Base-by-base conservation (phyloP, 1,140 invertebrate genomes). In the Venturia canescens region DNA sequence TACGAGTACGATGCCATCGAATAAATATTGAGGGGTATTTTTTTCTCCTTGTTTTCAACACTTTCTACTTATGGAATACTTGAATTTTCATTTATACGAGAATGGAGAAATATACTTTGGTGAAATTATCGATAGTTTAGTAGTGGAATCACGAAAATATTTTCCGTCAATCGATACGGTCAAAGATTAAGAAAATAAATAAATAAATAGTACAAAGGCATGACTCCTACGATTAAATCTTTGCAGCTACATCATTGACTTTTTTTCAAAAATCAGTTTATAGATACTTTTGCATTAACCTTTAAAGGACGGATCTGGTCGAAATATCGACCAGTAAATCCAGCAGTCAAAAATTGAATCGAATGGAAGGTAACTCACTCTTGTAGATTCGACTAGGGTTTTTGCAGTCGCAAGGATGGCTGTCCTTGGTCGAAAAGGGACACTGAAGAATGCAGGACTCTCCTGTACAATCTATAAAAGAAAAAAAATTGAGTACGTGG, bases 371-470 rank as follows among this genome's bases (percentile, higher is more conserved):
- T 44, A 78, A 84, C 82, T 81, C 53, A 86, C 82, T 82, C 18
- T 76, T 75, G 72, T 80, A 74, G 57, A 82, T 31, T 11, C 50
- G 77, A 34, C 15, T 79, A 23, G 66, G 78, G 34, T 84, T 83
- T 50, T 82, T 88, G 53, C 88, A 89, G 15, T 82, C 63, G 75
- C 89, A 90, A 0, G 86, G 85, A 50, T 69, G 81, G 16, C 67
- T 66, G 11, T 83, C 69, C 3, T 83, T 79, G 9, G 80, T 81
- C 15, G 80, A 63, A 69, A 77, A 82, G 9, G 88, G 85, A 71
- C 89, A 90, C 48, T 90, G 88, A n/a, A 86, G 80, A 80, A 88
- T 85, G 70, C 89, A 90, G 69, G 84, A 72, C n/a, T 86, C 84
- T 1, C 63, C 76, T 13, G 60, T 31, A 71, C 89, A 90, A 76